These are phyloP conservation scores for Hemicordylus capensis DNA, from an alignment of 2,113 vertebrate genomes.

Conservation along the genomic window DNA sequence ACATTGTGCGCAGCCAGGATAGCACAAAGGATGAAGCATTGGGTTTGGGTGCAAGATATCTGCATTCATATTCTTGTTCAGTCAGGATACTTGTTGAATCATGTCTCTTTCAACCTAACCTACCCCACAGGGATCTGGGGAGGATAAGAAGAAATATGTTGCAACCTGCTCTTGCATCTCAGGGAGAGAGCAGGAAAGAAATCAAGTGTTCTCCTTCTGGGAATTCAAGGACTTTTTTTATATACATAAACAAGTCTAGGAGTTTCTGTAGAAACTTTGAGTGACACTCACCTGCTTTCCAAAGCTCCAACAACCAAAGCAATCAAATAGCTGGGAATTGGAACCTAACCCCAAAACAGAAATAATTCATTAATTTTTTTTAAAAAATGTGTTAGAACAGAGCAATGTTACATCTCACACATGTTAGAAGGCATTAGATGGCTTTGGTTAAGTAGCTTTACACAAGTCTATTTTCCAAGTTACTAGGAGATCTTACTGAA, in stretches of 20 bases:
- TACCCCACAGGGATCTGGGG: neutral
- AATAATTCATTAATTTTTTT: neutral
- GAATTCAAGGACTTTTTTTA: neutral
- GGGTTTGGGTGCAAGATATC: neutral
- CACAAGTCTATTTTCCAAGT: too few species aligned
- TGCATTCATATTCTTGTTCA: neutral
- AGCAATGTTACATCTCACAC: neutral
- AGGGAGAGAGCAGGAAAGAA: neutral
- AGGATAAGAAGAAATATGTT: neutral
- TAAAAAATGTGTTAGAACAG: neutral
- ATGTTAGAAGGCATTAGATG: too few species aligned
- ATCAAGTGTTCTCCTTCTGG: neutral
- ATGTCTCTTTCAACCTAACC: neutral
- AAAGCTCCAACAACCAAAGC: conserved; percentile 93
- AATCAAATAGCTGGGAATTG: conserved; percentile 93
- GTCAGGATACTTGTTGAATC: neutral
- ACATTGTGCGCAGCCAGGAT: neutral
- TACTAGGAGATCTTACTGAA: neutral
- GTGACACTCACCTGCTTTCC: conserved; percentile 88
- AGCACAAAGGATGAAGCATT: neutral
- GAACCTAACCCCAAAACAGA: conserved; percentile 77
- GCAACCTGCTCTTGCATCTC: neutral
- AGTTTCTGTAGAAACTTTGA: neutral
- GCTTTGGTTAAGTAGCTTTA: too few species aligned
- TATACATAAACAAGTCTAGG: neutral